Evolutionary conservation across 2,888 invertebrate species (phyloP), one percentile per base, ranked within the genome.

Genomic region (Tiliacea citrago): DNA sequence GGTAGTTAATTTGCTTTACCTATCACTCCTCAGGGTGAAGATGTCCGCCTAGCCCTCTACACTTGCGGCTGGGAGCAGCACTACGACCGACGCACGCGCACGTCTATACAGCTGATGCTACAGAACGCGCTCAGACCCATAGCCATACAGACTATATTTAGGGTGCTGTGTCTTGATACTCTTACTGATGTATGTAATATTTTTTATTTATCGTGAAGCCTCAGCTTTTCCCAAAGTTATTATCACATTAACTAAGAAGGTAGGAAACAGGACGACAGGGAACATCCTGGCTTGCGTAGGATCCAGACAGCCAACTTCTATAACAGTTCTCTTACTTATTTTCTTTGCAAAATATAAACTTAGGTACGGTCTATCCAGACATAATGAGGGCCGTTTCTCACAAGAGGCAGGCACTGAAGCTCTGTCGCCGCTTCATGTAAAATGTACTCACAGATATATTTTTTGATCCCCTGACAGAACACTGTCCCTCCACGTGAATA

Each of bases 41-140:
- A 68, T 3, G 69, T 88, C 8, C 80, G 85, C 18, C 21, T 71
- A 4, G 75, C 90, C 0, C 39, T 89, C 0, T 89, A 88, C 67
- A 70, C 51, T 0, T 86, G 87, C 53, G 88, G 88, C 10, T 89
- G 89, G 90, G 89, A 89, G 79, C 21, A 16, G 13, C 47, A 74
- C 12, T 81, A 83, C 68, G 68, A 87, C 61, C 81, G 69, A 16
- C 75, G 77, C 53, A 68, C 75, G 18, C 85, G 88, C 45, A 84
- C 65, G 13, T 84, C 83, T 0, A 2, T 89, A 3, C 66, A 21
- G 2, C 16, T 89, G 1, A 71, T 88, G 63, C 18, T 88, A 70
- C 47, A 68, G 21, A 60, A 79, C 2, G 80, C 89, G 0, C 70
- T 75, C 9, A 74, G 61, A 1, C 88, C 89, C 0, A 51, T 82